Evolutionary conservation across 2,113 vertebrate species (phyloP).

Genomic region (Archilochus colubris): DNA sequence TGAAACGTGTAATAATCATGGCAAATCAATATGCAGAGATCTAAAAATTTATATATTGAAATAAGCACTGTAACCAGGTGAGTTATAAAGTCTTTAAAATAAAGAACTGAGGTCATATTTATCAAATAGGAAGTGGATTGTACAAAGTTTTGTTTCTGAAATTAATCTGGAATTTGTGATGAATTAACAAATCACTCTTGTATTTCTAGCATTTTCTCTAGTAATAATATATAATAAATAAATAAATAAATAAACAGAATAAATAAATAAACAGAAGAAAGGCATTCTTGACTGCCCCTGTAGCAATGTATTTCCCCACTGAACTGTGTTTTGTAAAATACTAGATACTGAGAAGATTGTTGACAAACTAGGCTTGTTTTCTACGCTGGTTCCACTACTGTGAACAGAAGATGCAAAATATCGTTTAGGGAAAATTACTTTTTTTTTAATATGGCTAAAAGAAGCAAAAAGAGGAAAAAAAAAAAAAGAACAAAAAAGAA

Average conservation of each 20-base stretch:
- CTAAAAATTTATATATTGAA: background rate
- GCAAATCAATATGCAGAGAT: background rate
- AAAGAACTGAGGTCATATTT: background rate
- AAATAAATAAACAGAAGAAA: background rate
- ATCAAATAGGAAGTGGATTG: background rate
- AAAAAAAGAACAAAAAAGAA: background rate
- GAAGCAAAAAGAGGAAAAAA: background rate
- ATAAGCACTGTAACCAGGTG: background rate
- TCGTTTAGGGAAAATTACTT: fast-evolving
- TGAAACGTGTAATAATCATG: background rate
- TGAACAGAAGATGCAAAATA: background rate
- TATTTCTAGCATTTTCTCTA: background rate
- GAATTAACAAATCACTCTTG: background rate
- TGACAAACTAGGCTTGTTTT: background rate
- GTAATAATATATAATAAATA: background rate
- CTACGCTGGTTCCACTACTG: fast-evolving
- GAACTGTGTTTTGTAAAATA: background rate
- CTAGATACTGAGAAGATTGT: background rate
- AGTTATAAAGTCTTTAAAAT: background rate
- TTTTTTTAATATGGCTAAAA: background rate
- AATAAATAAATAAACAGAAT: background rate
- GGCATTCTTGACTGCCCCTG: background rate
- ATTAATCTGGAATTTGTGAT: background rate
- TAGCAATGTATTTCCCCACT: background rate
- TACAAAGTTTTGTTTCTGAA: background rate